phyloP scores from a whole-genome alignment of 2,888 invertebrate species.

The Odontocerum albicorne region DNA sequence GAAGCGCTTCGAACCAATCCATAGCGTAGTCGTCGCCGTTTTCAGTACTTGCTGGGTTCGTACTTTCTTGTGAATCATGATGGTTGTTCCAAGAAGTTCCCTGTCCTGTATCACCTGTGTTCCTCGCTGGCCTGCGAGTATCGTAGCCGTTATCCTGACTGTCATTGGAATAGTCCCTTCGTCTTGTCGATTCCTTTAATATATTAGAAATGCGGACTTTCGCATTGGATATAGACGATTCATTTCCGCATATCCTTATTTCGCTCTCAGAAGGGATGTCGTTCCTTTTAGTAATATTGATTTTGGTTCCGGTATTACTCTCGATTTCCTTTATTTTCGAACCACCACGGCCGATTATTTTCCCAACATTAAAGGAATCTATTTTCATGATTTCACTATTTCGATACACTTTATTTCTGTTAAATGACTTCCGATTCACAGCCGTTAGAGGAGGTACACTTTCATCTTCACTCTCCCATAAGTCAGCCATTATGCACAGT shows the following conservation, averaged over 20 bases:
- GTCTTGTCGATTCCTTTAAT: conserved; percentile 38
- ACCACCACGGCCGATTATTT: conserved; percentile 79
- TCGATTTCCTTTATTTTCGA: conserved; percentile 81
- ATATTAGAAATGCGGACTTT: conserved; percentile 47
- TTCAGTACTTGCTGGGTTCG: conserved; percentile 13
- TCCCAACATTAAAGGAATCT: conserved; percentile 46
- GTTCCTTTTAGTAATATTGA: conserved; percentile 67
- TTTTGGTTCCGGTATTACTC: conserved; percentile 68
- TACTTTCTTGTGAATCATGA: no score
- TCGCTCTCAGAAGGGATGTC: no score
- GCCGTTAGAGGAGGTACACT: neutral
- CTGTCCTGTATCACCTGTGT: conserved; percentile 41
- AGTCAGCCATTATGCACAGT: no score
- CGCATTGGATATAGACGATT: conserved; percentile 53
- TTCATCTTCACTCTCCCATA: no score
- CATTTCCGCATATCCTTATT: no score
- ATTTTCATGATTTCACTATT: conserved; percentile 13
- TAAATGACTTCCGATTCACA: no score
- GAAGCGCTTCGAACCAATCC: conserved; percentile 62
- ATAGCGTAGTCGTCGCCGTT: conserved; percentile 45
- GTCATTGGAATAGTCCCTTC: neutral
- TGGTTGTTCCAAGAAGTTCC: no score
- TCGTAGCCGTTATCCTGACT: no score
- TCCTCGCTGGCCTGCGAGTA: no score
- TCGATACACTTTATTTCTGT: no score